A percentile compares a stretch with the other conserved stretches of the same genome.
Evolutionary conservation across 2,113 vertebrate genomes (phyloP).

Genomic region (Choloepus hoffmanni): DNA sequence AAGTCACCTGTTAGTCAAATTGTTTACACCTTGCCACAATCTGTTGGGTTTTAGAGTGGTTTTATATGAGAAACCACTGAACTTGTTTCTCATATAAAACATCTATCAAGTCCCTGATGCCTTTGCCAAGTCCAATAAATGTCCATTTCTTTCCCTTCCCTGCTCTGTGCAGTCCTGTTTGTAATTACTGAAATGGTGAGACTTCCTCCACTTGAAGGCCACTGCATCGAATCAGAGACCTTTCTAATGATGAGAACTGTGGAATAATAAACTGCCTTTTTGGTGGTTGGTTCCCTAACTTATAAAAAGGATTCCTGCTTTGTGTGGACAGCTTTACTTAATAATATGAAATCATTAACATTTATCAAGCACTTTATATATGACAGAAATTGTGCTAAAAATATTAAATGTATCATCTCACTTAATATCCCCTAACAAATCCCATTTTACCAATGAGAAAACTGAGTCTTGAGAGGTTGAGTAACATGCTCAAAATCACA

Average conservation of each 20-base stretch:
- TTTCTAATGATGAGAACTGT: not conserved
- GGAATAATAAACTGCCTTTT: not conserved
- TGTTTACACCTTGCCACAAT: not conserved
- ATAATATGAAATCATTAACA: conserved; percentile 25
- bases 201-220: not conserved
- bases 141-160: not conserved
- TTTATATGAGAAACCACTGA: not conserved
- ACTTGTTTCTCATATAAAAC: not conserved
- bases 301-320: not conserved
- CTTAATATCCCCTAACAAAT: not conserved
- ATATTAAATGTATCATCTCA: not conserved
- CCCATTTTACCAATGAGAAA: not conserved
- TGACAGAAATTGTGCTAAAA: not conserved
- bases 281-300: not conserved
- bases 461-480: conserved; percentile 42
- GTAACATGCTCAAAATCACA: not conserved
- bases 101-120: too few species aligned
- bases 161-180: not conserved
- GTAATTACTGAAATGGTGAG: not conserved
- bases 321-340: not conserved
- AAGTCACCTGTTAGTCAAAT: not conserved
- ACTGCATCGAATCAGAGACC: not conserved
- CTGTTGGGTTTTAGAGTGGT: not conserved
- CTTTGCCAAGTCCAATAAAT: not conserved
- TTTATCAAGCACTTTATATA: not conserved